Evolutionary conservation across 2,888 invertebrate species (phyloP).

Genomic region (Cyaniris semiargus): DNA sequence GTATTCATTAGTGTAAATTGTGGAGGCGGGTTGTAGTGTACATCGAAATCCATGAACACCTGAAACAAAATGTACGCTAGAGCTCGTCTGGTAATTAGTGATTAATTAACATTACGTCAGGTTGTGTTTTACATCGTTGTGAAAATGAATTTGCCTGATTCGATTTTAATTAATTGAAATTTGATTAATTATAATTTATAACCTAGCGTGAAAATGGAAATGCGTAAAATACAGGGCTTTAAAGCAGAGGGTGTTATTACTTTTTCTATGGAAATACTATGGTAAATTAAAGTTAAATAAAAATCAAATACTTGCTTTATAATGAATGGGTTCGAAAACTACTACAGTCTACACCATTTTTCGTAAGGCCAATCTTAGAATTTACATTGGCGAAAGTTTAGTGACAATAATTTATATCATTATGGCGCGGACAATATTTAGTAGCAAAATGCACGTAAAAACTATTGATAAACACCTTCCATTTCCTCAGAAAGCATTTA

Average conservation of each 20-base stretch:
- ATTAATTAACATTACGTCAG: neutral
- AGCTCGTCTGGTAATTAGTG: neutral
- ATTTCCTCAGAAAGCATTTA: neutral
- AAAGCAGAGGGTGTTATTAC: neutral
- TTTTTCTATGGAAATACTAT: too few species aligned
- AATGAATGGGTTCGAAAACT: neutral
- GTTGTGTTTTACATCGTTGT: neutral
- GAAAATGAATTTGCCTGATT: neutral
- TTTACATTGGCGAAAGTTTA: too few species aligned
- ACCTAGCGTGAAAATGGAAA: neutral
- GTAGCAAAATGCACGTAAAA: neutral
- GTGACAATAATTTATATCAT: neutral
- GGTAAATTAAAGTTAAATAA: too few species aligned
- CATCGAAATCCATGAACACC: slow-evolving; percentile 4
- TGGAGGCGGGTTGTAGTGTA: neutral
- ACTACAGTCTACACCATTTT: too few species aligned
- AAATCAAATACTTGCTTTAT: neutral
- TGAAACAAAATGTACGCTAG: neutral
- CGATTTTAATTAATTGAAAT: neutral
- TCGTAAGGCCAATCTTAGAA: too few species aligned
- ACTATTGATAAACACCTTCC: too few species aligned
- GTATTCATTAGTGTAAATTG: slow-evolving; percentile 9
- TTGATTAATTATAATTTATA: neutral
- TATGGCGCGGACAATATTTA: neutral
- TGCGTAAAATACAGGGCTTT: neutral